Evolutionary conservation across 2,797 vertebrate species (phyloP), one percentile per base, ranked within the genome.

Genomic region (Serranus cabrilla): DNA sequence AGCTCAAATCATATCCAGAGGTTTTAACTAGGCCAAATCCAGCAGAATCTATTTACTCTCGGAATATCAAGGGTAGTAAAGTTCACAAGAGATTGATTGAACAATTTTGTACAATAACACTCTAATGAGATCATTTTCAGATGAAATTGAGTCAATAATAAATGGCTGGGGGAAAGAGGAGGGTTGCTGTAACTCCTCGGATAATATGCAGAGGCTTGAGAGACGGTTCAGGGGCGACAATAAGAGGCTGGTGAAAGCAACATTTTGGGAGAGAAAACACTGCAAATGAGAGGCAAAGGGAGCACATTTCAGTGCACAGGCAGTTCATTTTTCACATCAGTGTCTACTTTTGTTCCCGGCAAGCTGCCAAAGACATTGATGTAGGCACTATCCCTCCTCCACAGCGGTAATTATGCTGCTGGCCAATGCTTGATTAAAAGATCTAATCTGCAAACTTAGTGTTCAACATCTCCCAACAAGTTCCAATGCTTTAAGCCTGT

Each of bases 401-500:
- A 85, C 81, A 86, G 80, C 20, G 45, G 84, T 93, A 89, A 93
- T 91, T 91, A 89, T 77, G 67, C 85, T 82, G 85, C 87, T 55
- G 87, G 87, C 86, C 86, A 87, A 57, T 42, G 78, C 89, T 90
- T 91, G 88, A 92, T 92, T 91, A 92, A 92, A 88, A 92, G 89
- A 92, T 91, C 86, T 91, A 90, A 92, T 93, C 90, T 87, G 73
- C 63, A 89, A 91, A 92, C 68, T 87, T 81, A 71, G 83, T 88
- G 91, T 91, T 84, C 71, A 76, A 87, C 88, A 88, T 89, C 79
- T 81, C 81, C 78, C 80, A 90, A 89, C 86, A 89, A 80, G 82
- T 89, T 74, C 50, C 66, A 76, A 10, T 56, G 76, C 82, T 90
- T 85, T 84, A 84, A 80, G 76, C 64, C 45, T 52, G 60, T 66